phyloP scores from a whole-genome alignment of 2,113 vertebrate species.

The Periophthalmus modestus region DNA sequence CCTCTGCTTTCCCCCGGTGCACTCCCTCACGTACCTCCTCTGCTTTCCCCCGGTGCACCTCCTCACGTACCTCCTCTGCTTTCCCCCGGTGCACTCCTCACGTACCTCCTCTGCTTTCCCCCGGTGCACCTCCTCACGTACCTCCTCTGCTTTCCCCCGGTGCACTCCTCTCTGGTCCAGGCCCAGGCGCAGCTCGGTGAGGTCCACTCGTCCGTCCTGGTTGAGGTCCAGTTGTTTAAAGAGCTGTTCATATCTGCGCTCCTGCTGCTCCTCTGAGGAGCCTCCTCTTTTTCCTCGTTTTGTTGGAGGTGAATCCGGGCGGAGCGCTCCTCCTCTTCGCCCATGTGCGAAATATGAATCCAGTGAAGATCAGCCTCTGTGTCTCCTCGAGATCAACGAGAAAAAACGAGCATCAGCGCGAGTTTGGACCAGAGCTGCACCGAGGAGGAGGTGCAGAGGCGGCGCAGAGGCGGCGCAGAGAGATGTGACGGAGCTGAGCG shows the following conservation, averaged over 20 bases:
- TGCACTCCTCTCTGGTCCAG: constrained; percentile 75
- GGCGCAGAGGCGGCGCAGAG: background rate
- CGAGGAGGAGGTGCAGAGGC: background rate
- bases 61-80: no score
- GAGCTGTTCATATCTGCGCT: constrained; percentile 75
- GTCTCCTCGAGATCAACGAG: background rate
- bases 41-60: no score
- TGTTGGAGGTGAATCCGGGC: constrained; percentile 37
- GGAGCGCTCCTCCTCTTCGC: constrained; percentile 43
- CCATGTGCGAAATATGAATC: constrained; percentile 57
- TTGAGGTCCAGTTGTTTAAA: constrained; percentile 86
- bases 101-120: no score
- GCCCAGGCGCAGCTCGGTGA: constrained; percentile 78
- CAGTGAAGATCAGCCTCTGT: background rate
- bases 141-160: constrained; percentile 71
- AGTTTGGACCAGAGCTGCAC: no score
- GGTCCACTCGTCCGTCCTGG: constrained; percentile 82
- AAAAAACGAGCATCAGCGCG: background rate
- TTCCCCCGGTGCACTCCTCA: no score
- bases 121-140: no score
- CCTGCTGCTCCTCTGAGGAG: constrained; percentile 66
- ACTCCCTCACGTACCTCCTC: no score
- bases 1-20: no score
- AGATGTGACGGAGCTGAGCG: background rate
- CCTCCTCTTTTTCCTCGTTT: constrained; percentile 30